Base-by-base conservation (phyloP, 2,797 vertebrate species). In the Crocidura indochinensis region DNA sequence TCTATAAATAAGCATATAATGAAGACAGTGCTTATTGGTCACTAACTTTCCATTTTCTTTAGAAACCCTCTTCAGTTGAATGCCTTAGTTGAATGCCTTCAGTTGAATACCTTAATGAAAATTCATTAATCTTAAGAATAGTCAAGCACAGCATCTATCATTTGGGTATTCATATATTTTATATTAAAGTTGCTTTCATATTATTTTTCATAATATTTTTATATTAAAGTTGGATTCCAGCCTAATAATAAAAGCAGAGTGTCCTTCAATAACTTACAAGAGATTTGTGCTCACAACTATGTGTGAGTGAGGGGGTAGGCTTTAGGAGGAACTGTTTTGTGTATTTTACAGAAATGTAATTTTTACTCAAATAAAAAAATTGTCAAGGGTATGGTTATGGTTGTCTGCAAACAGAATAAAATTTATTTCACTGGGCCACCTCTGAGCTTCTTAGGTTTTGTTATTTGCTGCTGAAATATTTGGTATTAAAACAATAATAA, bases 391-490 rank as follows among this genome's bases (percentile, higher is more conserved):
- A 38, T 22, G 38, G 38, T 86, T 85, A 38, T 22, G 38, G 38
- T 86, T 86, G 92, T 86, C 90, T 93, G 90, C 8, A 80, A 90
- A 94, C 76, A 31, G 38, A 85, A 76, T 86, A 91, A 85, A 91
- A 92, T 90, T 85, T 67, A 71, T 71, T 91, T 84, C 22, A 2
- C 17, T 53, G 79, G 94, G 86, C 87, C 88, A 94, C 91, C 91
- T 93, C 83, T 88, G 85, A 92, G 85, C 83, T 85, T 92, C 81
- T 84, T 83, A 81, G 14, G 46, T 80, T 92, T 95, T 94, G 84
- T 91, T 91, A 92, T 92, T 93, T 92, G 90, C 87, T 95, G 93
- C 82, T 95, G 90, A 96, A 95, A 92, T 93, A 94, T 84, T 90
- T 90, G 90, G 60, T 51, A 92, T 76, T 91, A 72, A 91, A 95